Percentiles rank a stretch among this genome's conserved stretches.
These are phyloP conservation scores for Stomorhina lunata DNA, from an alignment of 2,888 invertebrate species.

Conservation along the genomic window DNA sequence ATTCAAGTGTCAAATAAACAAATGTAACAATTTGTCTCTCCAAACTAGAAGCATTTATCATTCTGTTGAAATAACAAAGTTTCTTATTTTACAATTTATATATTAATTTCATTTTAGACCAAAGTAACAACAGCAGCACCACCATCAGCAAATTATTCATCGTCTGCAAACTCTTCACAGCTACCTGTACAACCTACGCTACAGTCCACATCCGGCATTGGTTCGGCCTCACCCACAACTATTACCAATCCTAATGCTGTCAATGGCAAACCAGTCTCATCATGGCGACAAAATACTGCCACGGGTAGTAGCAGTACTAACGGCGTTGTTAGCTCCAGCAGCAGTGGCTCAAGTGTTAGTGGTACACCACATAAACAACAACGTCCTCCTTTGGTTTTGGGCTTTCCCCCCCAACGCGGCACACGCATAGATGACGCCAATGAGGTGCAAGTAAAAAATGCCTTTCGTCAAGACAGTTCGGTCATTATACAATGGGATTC, in stretches of 20 bases:
- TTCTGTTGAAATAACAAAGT: not conserved
- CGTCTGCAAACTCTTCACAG: slow-evolving; percentile 55
- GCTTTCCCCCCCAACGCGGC: slow-evolving; percentile 84
- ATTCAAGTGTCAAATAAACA: slow-evolving; percentile 16
- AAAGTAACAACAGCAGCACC: slow-evolving; percentile 43
- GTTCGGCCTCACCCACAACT: slow-evolving; percentile 60
- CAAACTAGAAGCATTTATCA: not conserved
- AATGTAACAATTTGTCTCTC: slow-evolving; percentile 36
- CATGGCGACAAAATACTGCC: slow-evolving; percentile 76
- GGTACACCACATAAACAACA: slow-evolving; percentile 80
- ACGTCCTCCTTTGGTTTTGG: slow-evolving; percentile 87
- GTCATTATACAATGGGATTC: slow-evolving; percentile 96
- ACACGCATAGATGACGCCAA: slow-evolving; percentile 85
- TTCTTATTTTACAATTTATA: not conserved
- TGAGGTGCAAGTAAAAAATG: slow-evolving; percentile 92
- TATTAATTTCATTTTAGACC: slow-evolving; percentile 53
- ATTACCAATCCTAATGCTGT: slow-evolving; percentile 72
- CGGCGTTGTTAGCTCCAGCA: slow-evolving; percentile 27
- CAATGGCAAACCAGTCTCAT: slow-evolving; percentile 73
- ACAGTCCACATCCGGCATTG: slow-evolving; percentile 66
- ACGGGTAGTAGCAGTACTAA: slow-evolving; percentile 51
- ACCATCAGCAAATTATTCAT: slow-evolving; percentile 49
- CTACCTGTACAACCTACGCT: slow-evolving; percentile 63
- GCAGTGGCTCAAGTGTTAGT: slow-evolving; percentile 72
- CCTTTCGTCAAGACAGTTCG: slow-evolving; percentile 89